Evolutionary conservation across 2,888 invertebrate genomes (phyloP), one percentile per base, ranked within the genome.

Genomic region (Brenthis daphne): DNA sequence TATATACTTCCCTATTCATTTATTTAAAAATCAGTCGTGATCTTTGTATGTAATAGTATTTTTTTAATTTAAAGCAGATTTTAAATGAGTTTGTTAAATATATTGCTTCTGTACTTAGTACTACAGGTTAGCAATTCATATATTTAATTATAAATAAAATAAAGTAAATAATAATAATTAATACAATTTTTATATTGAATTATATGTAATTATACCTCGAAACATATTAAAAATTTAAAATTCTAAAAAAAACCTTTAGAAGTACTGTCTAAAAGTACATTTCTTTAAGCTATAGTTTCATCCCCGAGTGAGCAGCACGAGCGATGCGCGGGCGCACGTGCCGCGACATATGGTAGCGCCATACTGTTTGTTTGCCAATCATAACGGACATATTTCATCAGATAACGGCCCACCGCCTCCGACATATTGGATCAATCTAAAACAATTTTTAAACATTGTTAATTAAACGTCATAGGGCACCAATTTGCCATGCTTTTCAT

Each of bases 351-450:
- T 92, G 92, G 92, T 85, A 78, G 80, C 86, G 91, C 90, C 92
- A 92, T 92, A 92, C 90, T 92, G 92, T 92, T 92, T 92, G 92
- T 90, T 92, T 87, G 92, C 90, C 92, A 92, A 92, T 92, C 92
- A 92, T 92, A 92, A 92, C 92, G 92, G 92, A 92, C 91, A 92
- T 92, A 91, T 89, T 89, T 92, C 92, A 92, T 92, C 92, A 89
- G 91, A 91, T 92, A 92, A 92, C 92, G 91, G 92, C 87, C 81
- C 82, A 76, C 84, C 85, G 82, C 87, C 88, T 86, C 82, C 85
- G 76, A 82, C 90, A 89, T 87, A 86, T 88, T 88, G 88, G 83
- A 72, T 82, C 84, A 82, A 89, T 90, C 86, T 88, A 88, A 90
- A 91, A 91, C 91, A 90, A 91, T 86, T 86, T 68, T 70, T 64